Evolutionary conservation across 2,888 invertebrate genomes (phyloP).

Genomic region (Agrochola lota): DNA sequence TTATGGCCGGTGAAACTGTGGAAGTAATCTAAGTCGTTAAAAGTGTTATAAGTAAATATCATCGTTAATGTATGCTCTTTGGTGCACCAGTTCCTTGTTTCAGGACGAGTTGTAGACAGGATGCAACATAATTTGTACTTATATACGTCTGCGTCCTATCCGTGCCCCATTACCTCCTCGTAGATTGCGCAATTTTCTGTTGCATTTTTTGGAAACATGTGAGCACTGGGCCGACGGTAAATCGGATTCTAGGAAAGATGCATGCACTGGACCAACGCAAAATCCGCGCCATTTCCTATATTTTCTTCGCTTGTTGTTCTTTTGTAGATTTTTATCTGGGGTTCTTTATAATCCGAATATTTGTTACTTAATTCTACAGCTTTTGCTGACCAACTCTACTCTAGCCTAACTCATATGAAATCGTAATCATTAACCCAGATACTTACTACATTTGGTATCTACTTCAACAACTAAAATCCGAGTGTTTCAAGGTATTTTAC

Average conservation of each 20-base stretch:
- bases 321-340: too few species aligned
- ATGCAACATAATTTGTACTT: neutral
- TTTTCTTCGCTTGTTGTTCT: neutral
- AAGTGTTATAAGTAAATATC: neutral
- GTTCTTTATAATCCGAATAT: neutral
- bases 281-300: neutral
- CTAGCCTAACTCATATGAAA: neutral
- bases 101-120: too few species aligned
- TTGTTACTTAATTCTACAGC: neutral
- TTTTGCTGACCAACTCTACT: neutral
- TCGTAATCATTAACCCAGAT: slow-evolving; percentile 15
- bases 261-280: neutral
- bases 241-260: neutral
- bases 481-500: slow-evolving; percentile 8
- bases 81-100: neutral
- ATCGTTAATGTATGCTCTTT: neutral
- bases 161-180: too few species aligned
- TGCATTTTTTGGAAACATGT: neutral
- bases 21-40: neutral
- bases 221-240: neutral
- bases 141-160: neutral
- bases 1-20: neutral
- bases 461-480: neutral
- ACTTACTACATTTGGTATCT: neutral
- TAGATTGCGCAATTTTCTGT: neutral